These are phyloP conservation scores for Melopsittacus undulatus DNA, from an alignment of 2,797 vertebrate species.

Conservation along the genomic window DNA sequence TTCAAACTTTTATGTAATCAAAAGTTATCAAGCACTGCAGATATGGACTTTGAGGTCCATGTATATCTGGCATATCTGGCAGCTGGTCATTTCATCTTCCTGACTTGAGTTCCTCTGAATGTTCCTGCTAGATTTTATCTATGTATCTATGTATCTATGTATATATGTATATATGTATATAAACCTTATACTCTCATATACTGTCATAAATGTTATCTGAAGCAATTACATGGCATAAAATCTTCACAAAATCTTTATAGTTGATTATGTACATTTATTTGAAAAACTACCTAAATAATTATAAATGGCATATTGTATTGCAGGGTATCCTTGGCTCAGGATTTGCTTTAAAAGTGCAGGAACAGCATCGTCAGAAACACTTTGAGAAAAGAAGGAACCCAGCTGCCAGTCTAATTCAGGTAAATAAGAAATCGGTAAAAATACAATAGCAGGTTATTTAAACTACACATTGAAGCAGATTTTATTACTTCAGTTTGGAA, in stretches of 20 bases:
- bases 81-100: background rate
- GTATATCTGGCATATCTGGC: background rate
- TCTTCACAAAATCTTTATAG: background rate
- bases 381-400: constrained; percentile 98
- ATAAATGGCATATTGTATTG: constrained; percentile 23
- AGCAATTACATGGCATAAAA: background rate
- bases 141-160: too few relatives aligned
- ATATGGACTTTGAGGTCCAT: background rate
- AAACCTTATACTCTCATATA: background rate
- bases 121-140: background rate
- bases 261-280: background rate
- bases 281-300: background rate
- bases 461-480: background rate
- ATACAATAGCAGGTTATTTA: background rate
- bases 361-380: constrained; percentile 98
- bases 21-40: background rate
- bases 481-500: background rate
- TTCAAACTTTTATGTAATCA: background rate
- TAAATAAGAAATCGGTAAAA: constrained; percentile 68
- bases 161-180: background rate
- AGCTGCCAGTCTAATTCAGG: constrained; percentile 96
- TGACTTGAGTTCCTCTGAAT: background rate
- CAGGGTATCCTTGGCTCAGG: constrained; percentile 98
- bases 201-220: background rate
- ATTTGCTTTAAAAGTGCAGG: constrained; percentile 97